A percentile compares a stretch with the other conserved stretches of the same genome.
These are phyloP conservation scores for Psilanteris sp. DNA, from an alignment of 1,140 invertebrate genomes.

Conservation along the genomic window DNA sequence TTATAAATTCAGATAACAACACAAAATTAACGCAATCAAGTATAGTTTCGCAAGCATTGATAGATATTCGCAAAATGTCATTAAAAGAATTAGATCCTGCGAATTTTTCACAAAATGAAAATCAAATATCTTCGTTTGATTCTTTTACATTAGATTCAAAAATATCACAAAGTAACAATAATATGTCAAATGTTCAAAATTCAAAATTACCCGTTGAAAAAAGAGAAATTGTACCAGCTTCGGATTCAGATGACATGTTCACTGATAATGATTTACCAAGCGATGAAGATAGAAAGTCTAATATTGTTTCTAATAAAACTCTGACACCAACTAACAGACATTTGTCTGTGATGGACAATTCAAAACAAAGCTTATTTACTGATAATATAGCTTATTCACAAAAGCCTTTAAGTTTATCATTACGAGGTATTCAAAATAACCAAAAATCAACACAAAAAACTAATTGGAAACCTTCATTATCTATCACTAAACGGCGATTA, in stretches of 20 bases:
- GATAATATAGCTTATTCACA: too few species aligned
- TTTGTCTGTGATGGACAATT: too few species aligned
- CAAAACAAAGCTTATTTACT: too few species aligned
- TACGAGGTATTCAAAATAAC: neutral
- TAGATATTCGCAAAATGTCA: conserved; percentile 34
- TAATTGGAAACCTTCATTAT: neutral
- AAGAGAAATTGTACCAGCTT: conserved; percentile 26
- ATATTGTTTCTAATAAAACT: too few species aligned
- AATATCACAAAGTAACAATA: too few species aligned
- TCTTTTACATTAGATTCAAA: too few species aligned
- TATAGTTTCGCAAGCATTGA: conserved; percentile 18
- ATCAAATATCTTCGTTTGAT: too few species aligned
- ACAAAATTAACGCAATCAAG: neutral
- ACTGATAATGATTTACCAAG: conserved; percentile 40
- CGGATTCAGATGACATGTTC: conserved; percentile 68
- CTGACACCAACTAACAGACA: too few species aligned
- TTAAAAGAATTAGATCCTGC: too few species aligned
- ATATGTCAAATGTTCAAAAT: too few species aligned
- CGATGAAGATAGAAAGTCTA: neutral
- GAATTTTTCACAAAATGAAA: too few species aligned
- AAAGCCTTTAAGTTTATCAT: conserved; percentile 3
- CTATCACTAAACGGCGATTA: neutral
- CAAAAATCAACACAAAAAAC: neutral
- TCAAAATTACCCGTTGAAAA: neutral
- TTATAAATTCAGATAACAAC: too few species aligned